Percentiles rank a stretch among this genome's conserved stretches.
Conservation (phyloP, 2,888 invertebrate genomes). For the Sarcophaga variegata region DNA sequence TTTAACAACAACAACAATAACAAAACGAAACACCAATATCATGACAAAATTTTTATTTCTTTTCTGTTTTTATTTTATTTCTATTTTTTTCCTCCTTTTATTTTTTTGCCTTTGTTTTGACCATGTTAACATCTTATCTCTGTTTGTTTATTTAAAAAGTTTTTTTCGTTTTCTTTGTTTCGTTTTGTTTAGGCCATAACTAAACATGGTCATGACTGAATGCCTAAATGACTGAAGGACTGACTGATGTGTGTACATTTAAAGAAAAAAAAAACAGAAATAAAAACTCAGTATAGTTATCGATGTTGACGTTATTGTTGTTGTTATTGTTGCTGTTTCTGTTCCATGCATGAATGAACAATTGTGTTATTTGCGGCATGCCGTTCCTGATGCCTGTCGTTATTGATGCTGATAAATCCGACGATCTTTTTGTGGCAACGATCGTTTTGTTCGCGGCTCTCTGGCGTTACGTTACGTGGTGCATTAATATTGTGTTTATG, state of each 20-base stretch:
- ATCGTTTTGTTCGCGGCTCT: slow-evolving; percentile 33
- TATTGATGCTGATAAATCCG: slow-evolving; percentile 53
- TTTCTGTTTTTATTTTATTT: neutral
- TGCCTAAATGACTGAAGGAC: slow-evolving; percentile 48
- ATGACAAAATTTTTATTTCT: slow-evolving; percentile 56
- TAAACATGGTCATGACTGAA: slow-evolving; percentile 69
- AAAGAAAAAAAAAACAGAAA: neutral
- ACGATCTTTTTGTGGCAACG: slow-evolving; percentile 40
- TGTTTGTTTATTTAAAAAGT: neutral
- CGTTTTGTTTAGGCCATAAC: slow-evolving; percentile 44
- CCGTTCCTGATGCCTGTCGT: slow-evolving; percentile 43
- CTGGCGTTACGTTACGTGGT: slow-evolving; percentile 24
- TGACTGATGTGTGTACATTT: slow-evolving; percentile 46
- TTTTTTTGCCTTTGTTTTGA: slow-evolving; percentile 38
- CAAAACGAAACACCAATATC: slow-evolving; percentile 48
- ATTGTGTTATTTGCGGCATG: slow-evolving; percentile 49
- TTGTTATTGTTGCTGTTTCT: slow-evolving; percentile 13
- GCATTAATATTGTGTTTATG: neutral
- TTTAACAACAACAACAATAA: slow-evolving; percentile 19
- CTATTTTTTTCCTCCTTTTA: neutral
- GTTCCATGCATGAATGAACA: slow-evolving; percentile 61
- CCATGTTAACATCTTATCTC: slow-evolving; percentile 64
- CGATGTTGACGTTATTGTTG: slow-evolving; percentile 4
- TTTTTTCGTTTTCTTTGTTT: neutral
- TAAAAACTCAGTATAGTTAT: slow-evolving; percentile 39